These are phyloP conservation scores for Drosophila littoralis DNA, from an alignment of 1,140 invertebrate genomes.

Conservation along the genomic window DNA sequence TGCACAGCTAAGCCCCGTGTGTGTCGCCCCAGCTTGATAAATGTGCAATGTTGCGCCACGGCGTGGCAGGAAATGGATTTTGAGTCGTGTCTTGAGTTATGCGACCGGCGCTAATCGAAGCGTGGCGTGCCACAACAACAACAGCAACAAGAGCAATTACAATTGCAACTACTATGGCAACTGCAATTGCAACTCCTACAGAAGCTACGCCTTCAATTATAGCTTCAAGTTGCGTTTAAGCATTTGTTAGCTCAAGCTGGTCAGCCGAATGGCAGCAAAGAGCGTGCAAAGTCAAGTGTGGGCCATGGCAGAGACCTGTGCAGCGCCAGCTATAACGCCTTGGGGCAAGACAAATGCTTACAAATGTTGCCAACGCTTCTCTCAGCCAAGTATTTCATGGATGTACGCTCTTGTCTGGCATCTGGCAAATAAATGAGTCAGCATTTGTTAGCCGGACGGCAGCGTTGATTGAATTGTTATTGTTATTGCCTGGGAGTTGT, in stretches of 20 bases:
- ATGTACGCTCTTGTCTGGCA: slow-evolving; percentile 29
- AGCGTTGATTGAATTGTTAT: slow-evolving; percentile 78
- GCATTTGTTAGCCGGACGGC: slow-evolving; percentile 62
- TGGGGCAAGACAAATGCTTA: slow-evolving; percentile 49
- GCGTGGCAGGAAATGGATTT: slow-evolving; percentile 67
- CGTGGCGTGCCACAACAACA: background rate
- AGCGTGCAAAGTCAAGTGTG: slow-evolving; percentile 65
- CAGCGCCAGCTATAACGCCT: background rate
- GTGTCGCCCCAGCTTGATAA: slow-evolving; percentile 58
- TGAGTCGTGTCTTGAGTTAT: slow-evolving; percentile 67
- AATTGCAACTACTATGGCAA: slow-evolving; percentile 5
- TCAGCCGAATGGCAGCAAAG: slow-evolving; percentile 66
- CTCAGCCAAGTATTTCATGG: slow-evolving; percentile 30
- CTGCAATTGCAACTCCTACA: background rate
- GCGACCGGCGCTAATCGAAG: slow-evolving; percentile 47
- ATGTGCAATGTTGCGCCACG: slow-evolving; percentile 51
- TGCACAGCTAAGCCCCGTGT: slow-evolving; percentile 43
- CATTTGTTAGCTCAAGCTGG: slow-evolving; percentile 51
- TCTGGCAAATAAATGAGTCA: slow-evolving; percentile 74
- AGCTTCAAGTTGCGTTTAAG: slow-evolving; percentile 50
- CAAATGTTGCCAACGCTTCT: slow-evolving; percentile 35
- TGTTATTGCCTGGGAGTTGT: slow-evolving; percentile 56
- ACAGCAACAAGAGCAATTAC: background rate
- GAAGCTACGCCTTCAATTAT: slow-evolving; percentile 30
- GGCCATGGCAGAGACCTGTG: slow-evolving; percentile 25